Conservation (phyloP, 2,113 vertebrate species). For the Castor canadensis region DNA sequence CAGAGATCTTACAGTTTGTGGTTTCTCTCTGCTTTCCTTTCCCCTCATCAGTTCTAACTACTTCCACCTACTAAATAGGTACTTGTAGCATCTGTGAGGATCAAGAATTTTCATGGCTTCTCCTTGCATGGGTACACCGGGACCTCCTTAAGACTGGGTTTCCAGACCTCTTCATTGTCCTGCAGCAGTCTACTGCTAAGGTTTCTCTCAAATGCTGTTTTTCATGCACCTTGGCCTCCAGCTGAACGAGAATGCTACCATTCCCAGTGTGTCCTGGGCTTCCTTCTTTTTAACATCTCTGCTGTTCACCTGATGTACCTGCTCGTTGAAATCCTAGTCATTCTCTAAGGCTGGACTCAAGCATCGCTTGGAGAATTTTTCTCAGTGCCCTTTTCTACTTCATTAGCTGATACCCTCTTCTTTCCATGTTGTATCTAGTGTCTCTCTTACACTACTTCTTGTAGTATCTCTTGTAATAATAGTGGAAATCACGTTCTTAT, state of each 20-base stretch:
- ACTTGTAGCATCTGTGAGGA: not conserved
- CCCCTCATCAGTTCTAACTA: not conserved
- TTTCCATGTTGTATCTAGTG: not conserved
- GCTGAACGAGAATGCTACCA: not conserved
- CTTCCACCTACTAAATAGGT: not conserved
- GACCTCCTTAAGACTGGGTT: not conserved
- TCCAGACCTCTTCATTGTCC: not conserved
- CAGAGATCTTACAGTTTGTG: not conserved
- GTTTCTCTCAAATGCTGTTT: not conserved
- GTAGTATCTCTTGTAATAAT: not conserved
- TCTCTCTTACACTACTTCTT: not conserved
- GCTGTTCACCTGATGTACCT: not conserved
- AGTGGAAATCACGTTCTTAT: not conserved
- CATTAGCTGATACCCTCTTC: not conserved
- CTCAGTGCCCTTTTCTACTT: not conserved
- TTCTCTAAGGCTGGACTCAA: not conserved
- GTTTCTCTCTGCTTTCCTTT: not conserved
- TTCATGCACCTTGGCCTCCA: not conserved
- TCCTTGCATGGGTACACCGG: not conserved
- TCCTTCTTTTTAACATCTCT: not conserved
- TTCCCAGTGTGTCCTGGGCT: not conserved
- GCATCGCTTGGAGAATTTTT: not conserved
- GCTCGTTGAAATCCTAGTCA: not conserved
- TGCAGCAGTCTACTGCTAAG: no score
- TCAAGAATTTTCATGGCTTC: not conserved